Base-by-base conservation (phyloP, 1,140 invertebrate species). In the Aricia agestis region DNA sequence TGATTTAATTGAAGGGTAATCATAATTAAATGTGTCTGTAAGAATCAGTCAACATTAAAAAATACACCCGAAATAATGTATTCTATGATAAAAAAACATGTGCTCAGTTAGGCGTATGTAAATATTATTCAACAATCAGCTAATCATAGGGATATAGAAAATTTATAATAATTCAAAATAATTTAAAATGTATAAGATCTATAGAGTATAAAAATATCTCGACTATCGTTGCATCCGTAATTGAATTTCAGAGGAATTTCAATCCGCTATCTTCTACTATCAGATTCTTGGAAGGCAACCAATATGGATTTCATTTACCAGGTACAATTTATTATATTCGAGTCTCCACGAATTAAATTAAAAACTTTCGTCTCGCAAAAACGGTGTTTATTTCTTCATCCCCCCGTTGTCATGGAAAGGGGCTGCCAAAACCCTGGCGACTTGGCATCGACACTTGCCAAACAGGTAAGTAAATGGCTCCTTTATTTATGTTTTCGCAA, bases 391-490 rank as follows among this genome's bases (percentile, higher is more conserved):
- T 59, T 59, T 18, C 58, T 59, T 59, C 58, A 19, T 59, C n/a
- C n/a, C 5, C 7, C 18, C 15, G 58, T 59, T 59, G 58, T 59
- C n/a, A 59, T 1, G 36, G n/a, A 25, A 25, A 58, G 52, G n/a
- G 58, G 7, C 15, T 59, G 58, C 58, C 58, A 59, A 59, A 59
- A 59, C 7, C n/a, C 17, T 18, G 58, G 58, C 18, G 17, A 59
- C n/a, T 59, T 59, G 58, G 58, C 58, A 17, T 59, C 58, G 58
- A 59, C 58, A 58, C n/a, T 58, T 58, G 58, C 58, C 58, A 59
- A 19, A 18, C 58, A 59, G 58, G 58, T 59, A 59, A 59, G 58
- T 59, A 59, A 59, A 59, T 18, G 18, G 58, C 58, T 52, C 11
- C 45, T 52, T 52, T 13, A 17, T 59, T 59, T 59, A 18, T 59